Conservation (phyloP, 2,797 vertebrate genomes). For the Melanotaenia trifasciata region DNA sequence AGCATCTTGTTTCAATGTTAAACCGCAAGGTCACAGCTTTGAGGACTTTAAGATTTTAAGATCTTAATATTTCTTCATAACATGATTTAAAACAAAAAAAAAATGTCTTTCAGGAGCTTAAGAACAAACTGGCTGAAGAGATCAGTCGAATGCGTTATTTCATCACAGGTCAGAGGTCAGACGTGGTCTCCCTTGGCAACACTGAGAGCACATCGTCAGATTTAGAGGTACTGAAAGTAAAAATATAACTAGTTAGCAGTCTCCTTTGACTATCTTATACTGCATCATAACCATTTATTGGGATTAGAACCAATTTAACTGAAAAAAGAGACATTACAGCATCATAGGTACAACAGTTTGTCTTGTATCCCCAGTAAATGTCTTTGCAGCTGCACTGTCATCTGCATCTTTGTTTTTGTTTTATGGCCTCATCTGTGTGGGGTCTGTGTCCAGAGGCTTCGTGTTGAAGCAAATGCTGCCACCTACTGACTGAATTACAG, state of each 20-base stretch:
- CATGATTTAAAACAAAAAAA: conserved; percentile 2
- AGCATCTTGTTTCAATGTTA: conserved; percentile 6
- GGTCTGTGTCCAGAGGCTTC: conserved; percentile 13
- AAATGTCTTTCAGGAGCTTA: conserved; percentile 87
- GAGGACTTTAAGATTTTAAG: background rate
- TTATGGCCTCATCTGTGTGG: conserved; percentile 34
- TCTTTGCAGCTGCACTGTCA: conserved; percentile 19
- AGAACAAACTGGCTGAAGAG: conserved; percentile 89
- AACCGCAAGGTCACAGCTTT: background rate
- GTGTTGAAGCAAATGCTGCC: conserved; percentile 51
- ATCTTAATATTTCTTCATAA: conserved; percentile 17
- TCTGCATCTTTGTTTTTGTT: conserved; percentile 1
- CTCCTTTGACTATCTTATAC: background rate
- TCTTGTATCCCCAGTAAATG: conserved; percentile 1
- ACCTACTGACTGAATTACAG: conserved; percentile 64
- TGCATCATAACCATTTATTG: background rate
- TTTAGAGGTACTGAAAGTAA: conserved; percentile 84
- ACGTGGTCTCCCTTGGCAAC: conserved; percentile 66
- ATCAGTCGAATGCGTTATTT: conserved; percentile 90
- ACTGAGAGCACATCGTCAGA: conserved; percentile 83
- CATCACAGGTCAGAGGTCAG: conserved; percentile 86
- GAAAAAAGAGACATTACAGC: no score
- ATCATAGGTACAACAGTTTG: conserved; percentile 1
- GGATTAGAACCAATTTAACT: conserved; percentile 14
- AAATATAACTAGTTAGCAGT: background rate